phyloP scores from a whole-genome alignment of 2,797 vertebrate species.

The Pempheris klunzingeri region DNA sequence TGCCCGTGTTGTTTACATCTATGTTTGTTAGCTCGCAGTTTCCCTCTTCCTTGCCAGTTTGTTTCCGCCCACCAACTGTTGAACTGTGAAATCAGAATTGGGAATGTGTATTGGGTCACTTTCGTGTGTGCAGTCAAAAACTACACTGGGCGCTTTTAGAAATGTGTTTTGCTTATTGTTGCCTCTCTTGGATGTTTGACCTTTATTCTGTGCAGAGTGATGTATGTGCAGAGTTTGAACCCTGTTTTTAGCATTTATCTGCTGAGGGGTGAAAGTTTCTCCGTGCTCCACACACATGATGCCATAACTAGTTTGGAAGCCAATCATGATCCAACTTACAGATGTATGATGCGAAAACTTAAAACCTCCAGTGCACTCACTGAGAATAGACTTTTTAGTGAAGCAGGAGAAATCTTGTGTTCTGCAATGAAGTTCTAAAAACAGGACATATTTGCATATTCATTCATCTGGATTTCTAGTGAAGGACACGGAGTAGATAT shows the following conservation, averaged over 20 bases:
- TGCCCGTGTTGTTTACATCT: background rate
- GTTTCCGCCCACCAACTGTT: background rate
- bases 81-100: background rate
- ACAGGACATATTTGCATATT: background rate
- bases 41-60: background rate
- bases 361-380: background rate
- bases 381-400: background rate
- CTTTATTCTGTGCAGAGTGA: slow-evolving; percentile 3
- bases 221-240: background rate
- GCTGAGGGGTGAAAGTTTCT: background rate
- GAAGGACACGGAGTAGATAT: background rate
- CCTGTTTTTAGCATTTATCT: slow-evolving; percentile 12
- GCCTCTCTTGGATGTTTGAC: slow-evolving; percentile 1
- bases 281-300: background rate
- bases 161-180: background rate
- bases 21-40: background rate
- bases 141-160: background rate
- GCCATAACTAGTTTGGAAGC: background rate
- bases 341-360: background rate
- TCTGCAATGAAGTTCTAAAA: background rate
- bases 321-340: background rate
- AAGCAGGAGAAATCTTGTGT: background rate
- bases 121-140: background rate
- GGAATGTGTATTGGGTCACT: background rate
- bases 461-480: background rate